These are phyloP conservation scores for Agrochola litura DNA, from an alignment of 2,888 invertebrate species.

Conservation along the genomic window DNA sequence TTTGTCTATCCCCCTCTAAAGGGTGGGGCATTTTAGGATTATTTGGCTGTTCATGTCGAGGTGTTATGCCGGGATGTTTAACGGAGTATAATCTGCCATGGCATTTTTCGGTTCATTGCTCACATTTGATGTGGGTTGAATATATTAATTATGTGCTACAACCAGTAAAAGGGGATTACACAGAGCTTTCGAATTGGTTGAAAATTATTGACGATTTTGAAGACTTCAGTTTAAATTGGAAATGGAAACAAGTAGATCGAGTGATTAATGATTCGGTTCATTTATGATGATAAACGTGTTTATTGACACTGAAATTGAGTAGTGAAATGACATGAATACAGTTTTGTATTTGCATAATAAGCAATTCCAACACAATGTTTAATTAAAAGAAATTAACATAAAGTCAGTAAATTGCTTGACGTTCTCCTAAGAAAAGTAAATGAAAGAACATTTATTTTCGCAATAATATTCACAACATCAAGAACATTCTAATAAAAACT, in stretches of 20 bases:
- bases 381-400: conserved; percentile 37
- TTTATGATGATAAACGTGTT: conserved; percentile 19
- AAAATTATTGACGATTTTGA: conserved; percentile 53
- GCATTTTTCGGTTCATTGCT: conserved; percentile 71
- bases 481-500: conserved; percentile 66
- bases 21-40: conserved; percentile 46
- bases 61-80: conserved; percentile 67
- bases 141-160: conserved; percentile 53
- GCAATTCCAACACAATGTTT: conserved; percentile 8
- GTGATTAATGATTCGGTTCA: conserved; percentile 49
- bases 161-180: conserved; percentile 35
- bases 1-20: conserved; percentile 47
- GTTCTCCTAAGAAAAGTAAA: conserved; percentile 21
- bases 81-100: conserved; percentile 70
- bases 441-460: conserved; percentile 19
- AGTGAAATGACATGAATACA: conserved; percentile 25
- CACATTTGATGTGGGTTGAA: conserved; percentile 56
- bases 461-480: conserved; percentile 27
- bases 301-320: conserved; percentile 38
- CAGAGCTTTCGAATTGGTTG: conserved; percentile 33
- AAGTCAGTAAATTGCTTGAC: conserved; percentile 16
- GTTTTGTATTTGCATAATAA: neutral
- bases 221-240: conserved; percentile 41
- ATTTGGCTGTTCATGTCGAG: conserved; percentile 41
- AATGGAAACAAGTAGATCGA: conserved; percentile 32